Evolutionary conservation across 2,797 vertebrate genomes (phyloP), one percentile per base, ranked within the genome.

Genomic region (Phalanger gymnotis): DNA sequence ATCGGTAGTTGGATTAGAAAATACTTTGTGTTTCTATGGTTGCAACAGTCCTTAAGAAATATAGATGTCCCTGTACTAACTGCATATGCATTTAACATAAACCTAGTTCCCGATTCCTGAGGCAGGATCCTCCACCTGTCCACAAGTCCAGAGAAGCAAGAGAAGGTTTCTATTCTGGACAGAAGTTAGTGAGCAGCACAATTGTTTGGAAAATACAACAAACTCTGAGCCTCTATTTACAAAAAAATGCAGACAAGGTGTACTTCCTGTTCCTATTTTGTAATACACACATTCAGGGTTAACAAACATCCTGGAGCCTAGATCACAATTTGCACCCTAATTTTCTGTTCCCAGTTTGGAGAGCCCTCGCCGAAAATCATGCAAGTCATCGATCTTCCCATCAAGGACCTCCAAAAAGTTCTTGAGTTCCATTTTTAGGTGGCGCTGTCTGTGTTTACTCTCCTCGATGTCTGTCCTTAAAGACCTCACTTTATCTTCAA

Each of bases 321-420:
- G 97, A 96, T 90, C 96, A 96, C 95, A 94, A 97, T 28, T 11
- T 16, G 34, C 73, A 53, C 92, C 58, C 97, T 99, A 99, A 98
- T 99, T 99, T 98, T 99, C 99, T 5, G 99, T 93, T 55, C 99
- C 99, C 81, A 99, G 98, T 99, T 99, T 99, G 96, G 99, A 99
- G 87, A 99, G 99, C 94, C 99, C 99, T 98, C 99, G 99, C 96
- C 99, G 99, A 98, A 99, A 99, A 98, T 99, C 99, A 0, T 99
- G 99, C 97, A 99, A 99, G 98, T 99, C 99, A 25, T 99, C 99
- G 52, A 99, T 99, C 98, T 99, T 99, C 52, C 99, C 99, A 0
- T 99, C 99, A 97, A 99, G 98, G 97, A 99, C 98, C 96, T 99
- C 99, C 99, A 99, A 99, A 98, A 99, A 99, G 98, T 99, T 99